Evolutionary conservation across 2,888 invertebrate genomes (phyloP).

Genomic region (Caenorhabditis imperialis): DNA sequence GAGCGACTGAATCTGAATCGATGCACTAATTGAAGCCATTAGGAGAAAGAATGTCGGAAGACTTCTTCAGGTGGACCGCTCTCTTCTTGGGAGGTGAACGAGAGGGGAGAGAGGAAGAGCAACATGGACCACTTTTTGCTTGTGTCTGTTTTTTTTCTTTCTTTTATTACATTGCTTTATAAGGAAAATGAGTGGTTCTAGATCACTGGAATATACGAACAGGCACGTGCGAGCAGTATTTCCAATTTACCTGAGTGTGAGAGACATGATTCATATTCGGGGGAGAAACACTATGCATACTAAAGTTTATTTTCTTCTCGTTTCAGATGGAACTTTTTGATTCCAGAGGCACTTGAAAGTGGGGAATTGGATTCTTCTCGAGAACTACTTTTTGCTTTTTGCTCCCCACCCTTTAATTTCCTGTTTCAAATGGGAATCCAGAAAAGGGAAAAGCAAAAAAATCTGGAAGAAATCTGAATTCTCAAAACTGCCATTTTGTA

Average conservation of each 20-base stretch:
- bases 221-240: too few relatives aligned
- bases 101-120: conserved; percentile 29
- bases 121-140: conserved; percentile 30
- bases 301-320: not conserved
- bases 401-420: too few relatives aligned
- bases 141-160: conserved; percentile 23
- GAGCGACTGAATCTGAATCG: conserved; percentile 32
- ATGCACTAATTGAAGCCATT: conserved; percentile 62
- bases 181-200: conserved; percentile 1
- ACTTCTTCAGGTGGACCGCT: conserved; percentile 34
- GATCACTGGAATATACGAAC: not conserved
- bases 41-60: conserved; percentile 44
- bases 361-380: not conserved
- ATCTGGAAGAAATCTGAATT: too few relatives aligned
- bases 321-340: not conserved
- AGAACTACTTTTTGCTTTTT: too few relatives aligned
- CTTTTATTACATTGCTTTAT: conserved; percentile 16
- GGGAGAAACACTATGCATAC: not conserved
- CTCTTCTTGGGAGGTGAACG: conserved; percentile 23
- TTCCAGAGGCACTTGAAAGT: not conserved
- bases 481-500: too few relatives aligned
- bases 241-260: conserved; percentile 27
- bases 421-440: too few relatives aligned
- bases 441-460: conserved; percentile 11
- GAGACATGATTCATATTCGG: not conserved